Evolutionary conservation across 2,888 invertebrate species (phyloP), one percentile per base, ranked within the genome.

Genomic region (Adelphocoris suturalis): DNA sequence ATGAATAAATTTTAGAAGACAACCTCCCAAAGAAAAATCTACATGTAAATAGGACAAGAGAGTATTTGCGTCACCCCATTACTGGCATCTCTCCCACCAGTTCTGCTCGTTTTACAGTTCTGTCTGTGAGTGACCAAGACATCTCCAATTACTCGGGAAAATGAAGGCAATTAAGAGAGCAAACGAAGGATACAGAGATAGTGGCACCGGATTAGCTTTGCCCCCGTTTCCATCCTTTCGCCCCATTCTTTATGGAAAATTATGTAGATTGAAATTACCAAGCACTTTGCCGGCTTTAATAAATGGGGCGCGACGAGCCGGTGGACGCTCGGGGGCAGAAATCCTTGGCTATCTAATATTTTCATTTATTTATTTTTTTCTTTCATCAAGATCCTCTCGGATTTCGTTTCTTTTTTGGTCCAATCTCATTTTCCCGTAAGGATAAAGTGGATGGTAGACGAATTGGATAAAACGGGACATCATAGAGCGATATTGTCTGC

Each of bases 251-350:
- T 87, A 87, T 90, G 87, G 90, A 90, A 90, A 90, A 90, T 90
- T 90, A 90, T 90, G 90, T 82, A 90, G 90, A 90, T 90, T 90
- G 81, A 90, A 87, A 90, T 90, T 90, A 90, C 87, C 86, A n/a
- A 48, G 80, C 81, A 90, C 90, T 90, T 90, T 90, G 61, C 86
- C 23, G 88, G 28, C 78, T 88, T 78, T 78, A 80, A 88, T 78
- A 78, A 78, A 88, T 76, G 81, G 86, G 76, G 81, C 78, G 86
- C 46, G 86, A 80, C 86, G 14, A 61, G 19, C 28, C 28, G 28
- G 80, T 46, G 68, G 68, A 68, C 81, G 89, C 52, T 57, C 68
- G 76, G 52, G 47, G 48, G 75, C 23, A 68, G 81, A 81, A 90
- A 78, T 86, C 37, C 86, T 27, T 27, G 37, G 37, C 82, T 68